Evolutionary conservation across 2,888 invertebrate genomes (phyloP), one percentile per base, ranked within the genome.

Genomic region (Dryadula phaetusa): DNA sequence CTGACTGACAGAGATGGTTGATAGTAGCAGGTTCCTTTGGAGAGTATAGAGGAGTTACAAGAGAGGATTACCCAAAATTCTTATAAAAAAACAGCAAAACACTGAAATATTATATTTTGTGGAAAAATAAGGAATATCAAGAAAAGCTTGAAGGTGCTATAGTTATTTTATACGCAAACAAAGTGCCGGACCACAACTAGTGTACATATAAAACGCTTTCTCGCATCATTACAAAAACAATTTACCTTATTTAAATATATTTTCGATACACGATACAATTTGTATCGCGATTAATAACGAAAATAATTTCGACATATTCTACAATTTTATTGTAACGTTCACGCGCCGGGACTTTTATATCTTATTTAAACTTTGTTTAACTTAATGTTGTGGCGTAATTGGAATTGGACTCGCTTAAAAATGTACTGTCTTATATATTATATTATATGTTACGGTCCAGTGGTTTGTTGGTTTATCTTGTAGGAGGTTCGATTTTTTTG

Each of bases 201-300:
- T 32, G 32, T 10, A 49, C 16, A 22, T 14, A 40, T 22, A 56
- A 56, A 8, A 12, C 8, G 20, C 20, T 54, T 37, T 56, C 22
- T 37, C 34, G 37, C 0, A n/a, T 37, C 37, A 56, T 40, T 37
- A 56, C 22, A 18, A 6, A n/a, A 37, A 56, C 37, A 40, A 37
- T 56, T 56, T 54, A 37, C 37, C 20, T 37, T 20, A 54, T 54
- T 14, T 20, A 37, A 54, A 37, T 34, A 34, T 20, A 37, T 37
- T 54, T n/a, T 54, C 22, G 22, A 34, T 54, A 34, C 37, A 37
- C 22, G 54, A n/a, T 22, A n/a, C 54, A 54, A 54, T 54, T 56
- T 56, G 54, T 56, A 37, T 22, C 54, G n/a, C 54, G 54, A 37
- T 56, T 56, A 56, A 56, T 56, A 56, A 49, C n/a, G 22, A 20